Evolutionary conservation across 2,888 invertebrate species (phyloP).

Genomic region (Cataglyphis rosenhaueri): DNA sequence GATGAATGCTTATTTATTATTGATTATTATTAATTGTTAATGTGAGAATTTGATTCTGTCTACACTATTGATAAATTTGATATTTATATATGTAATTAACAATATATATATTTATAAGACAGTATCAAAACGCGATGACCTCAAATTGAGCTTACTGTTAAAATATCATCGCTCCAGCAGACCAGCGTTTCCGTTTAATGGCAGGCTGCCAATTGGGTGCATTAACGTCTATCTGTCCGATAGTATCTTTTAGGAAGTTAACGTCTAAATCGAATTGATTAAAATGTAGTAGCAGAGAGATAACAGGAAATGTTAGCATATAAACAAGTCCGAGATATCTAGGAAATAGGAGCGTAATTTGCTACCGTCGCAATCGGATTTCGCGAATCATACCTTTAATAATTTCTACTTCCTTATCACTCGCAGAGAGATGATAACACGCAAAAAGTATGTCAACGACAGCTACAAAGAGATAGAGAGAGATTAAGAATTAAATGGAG

Average conservation of each 20-base stretch:
- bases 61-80: background rate
- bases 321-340: constrained; percentile 10
- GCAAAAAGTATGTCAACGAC: background rate
- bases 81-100: background rate
- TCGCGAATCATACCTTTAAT: background rate
- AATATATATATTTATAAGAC: background rate
- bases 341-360: background rate
- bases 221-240: constrained; percentile 69
- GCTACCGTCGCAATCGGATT: background rate
- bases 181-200: constrained; percentile 65
- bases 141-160: constrained; percentile 69
- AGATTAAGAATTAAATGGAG: background rate
- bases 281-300: constrained; percentile 9
- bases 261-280: constrained; percentile 56
- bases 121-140: constrained; percentile 16
- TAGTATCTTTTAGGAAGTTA: constrained; percentile 58
- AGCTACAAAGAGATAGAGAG: background rate
- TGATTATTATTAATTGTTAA: constrained; percentile 1
- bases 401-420: constrained; percentile 1
- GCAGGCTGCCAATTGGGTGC: constrained; percentile 77
- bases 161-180: constrained; percentile 66
- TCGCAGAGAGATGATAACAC: background rate
- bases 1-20: background rate
- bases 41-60: background rate
- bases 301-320: background rate